phyloP scores from a whole-genome alignment of 2,797 vertebrate genomes.

The Rhinichthys osculus region DNA sequence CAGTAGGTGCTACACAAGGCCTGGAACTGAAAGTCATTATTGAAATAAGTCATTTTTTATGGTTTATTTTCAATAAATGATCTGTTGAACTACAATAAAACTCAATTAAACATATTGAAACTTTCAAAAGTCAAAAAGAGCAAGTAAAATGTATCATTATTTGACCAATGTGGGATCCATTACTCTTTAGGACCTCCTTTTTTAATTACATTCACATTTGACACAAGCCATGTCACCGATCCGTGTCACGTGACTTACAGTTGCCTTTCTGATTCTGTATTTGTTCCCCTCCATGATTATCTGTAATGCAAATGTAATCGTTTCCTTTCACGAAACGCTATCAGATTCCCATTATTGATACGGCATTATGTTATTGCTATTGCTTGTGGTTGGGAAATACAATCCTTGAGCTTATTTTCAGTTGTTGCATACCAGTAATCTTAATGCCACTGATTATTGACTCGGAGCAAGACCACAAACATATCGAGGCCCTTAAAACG shows the following conservation, averaged over 20 bases:
- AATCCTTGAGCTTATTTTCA: constrained; percentile 46
- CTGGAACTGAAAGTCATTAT: background rate
- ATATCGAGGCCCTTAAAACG: constrained; percentile 7
- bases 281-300: constrained; percentile 49
- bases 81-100: background rate
- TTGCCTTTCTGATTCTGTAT: constrained; percentile 59
- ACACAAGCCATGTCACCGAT: constrained; percentile 24
- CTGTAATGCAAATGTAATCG: constrained; percentile 56
- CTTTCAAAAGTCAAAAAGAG: background rate
- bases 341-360: constrained; percentile 50
- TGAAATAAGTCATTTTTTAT: background rate
- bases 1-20: background rate
- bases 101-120: too few species aligned
- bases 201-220: constrained; percentile 6
- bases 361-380: constrained; percentile 43
- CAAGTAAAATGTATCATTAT: background rate
- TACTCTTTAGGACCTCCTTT: background rate
- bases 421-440: constrained; percentile 40
- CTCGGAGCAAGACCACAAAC: constrained; percentile 13
- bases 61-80: background rate
- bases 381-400: constrained; percentile 47
- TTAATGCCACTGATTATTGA: constrained; percentile 48
- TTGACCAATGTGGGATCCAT: background rate
- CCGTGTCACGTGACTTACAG: constrained; percentile 35
- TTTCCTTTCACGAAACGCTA: constrained; percentile 47